Evolutionary conservation across 37 sponge, comb jelly and placozoan species (phyloP), one percentile per base, ranked within the genome.

Genomic region (Mnemiopsis leidyi): DNA sequence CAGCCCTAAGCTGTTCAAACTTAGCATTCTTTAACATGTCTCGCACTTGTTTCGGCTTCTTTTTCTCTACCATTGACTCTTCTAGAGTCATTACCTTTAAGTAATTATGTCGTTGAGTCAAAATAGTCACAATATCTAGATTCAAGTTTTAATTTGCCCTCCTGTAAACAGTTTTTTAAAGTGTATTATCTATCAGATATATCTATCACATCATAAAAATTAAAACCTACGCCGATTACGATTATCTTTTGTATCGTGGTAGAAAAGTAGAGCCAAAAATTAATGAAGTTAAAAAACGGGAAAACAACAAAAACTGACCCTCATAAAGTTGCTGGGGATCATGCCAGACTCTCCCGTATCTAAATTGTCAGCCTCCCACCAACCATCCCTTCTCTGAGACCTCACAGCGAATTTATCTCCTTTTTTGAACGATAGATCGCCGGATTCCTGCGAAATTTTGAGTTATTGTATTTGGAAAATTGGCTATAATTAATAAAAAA

Each of bases 341-440:
- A 85, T 38, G 48, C 90, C 90, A 0, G 61, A 38, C 23, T 23
- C 61, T 40, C 90, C 90, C 9, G 39, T 32, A 18, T 85, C 90
- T 25, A 85, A 25, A 26, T 85, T 33, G n/a, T 85, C 90, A n/a
- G 90, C 90, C 26, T 85, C 90, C 90, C 90, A 85, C 90, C 90
- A 85, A 16, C 90, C 90, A 39, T 85, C 90, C 23, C 90, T 38
- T 85, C 90, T 38, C 61, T 85, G 90, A 26, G 61, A 40, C 24
- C 35, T 38, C 33, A 85, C 61, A 5, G 61, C 32, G n/a, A 85
- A 85, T 23, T 85, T 85, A 61, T 28, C 48, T 28, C 90, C 90
- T 40, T 85, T 85, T 1, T 28, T n/a, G 39, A 85, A 40, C 20
- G 90, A 85, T 25, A 85, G 26, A 39, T 85, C 90, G 0, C 90